Evolutionary conservation across 2,113 vertebrate genomes (phyloP), one percentile per base, ranked within the genome.

Genomic region (Oreochromis tanganicae): DNA sequence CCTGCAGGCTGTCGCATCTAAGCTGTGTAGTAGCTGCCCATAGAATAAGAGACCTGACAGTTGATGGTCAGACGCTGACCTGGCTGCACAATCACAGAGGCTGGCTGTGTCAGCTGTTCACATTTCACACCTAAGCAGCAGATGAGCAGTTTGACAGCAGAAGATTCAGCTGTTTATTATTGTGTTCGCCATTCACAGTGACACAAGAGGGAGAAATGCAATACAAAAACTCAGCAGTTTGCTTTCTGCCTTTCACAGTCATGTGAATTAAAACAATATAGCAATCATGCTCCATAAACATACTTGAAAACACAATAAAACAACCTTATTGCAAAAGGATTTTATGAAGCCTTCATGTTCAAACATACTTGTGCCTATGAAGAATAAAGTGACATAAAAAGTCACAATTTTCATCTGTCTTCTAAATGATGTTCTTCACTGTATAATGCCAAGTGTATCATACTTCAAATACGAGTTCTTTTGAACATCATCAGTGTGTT

Each of bases 141-240:
- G n/a, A 21, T 55, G 9, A 54, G 9, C 19, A 54, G 19, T 9
- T 21, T 54, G 9, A 54, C 52, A 54, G 52, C 19, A 6, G 52
- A 55, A 4, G n/a, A 55, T 55, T 21, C n/a, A 21, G 52, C 52
- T 55, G n/a, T 55, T 55, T 55, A 55, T 21, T 55, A 55, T 55
- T 21, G 52, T 2, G 10, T 12, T 55, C 10, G 3, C 10, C n/a
- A 55, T 10, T 24, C 54, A 55, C 54, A 55, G 54, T 55, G 54
- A 55, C 54, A 2, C n/a, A 24, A 55, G 54, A 55, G 10, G 54
- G 3, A 7, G n/a, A 55, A 24, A 55, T 6, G 10, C n/a, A 24
- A 12, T 55, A 2, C 10, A 55, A 55, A 12, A 55, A 55, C n/a
- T 24, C 0, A 24, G 19, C 3, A 2, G n/a, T 24, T 55, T 21